Base-by-base conservation (phyloP, 2,113 vertebrate species). In the Centropus bengalensis region DNA sequence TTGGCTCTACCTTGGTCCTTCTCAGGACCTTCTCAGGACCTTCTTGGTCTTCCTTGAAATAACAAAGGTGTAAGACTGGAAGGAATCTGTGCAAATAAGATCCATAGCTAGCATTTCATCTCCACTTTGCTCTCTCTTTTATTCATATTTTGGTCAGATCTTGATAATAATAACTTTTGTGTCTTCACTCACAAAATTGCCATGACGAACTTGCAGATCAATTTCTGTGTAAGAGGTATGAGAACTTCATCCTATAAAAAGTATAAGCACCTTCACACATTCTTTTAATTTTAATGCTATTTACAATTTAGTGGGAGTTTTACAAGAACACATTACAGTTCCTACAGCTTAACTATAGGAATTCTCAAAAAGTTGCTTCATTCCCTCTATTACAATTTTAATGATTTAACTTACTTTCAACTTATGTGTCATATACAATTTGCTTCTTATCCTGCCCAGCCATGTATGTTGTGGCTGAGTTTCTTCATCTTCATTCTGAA, bases 401-500 rank as follows among this genome's bases (percentile, higher is more conserved):
- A 74, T 44, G 19, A 58, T 21, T 60, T 69, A 23, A 17, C 6
- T 47, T 69, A 40, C 24, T 62, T 67, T 75, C 45, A 70, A 4
- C 0, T 42, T 73, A 2, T 1, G 7, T 63, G n/a, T 60, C 3
- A 60, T 64, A 9, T 0, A 2, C 13, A 52, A 12, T 84, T 75
- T 82, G 33, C 12, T 45, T 73, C n/a, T 56, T 67, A 28, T 45
- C 9, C 36, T 70, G 28, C 22, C 27, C 20, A 67, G 2, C 26
- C 20, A 44, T 24, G 12, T 15, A 47, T 78, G 12, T 4, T 1
- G 0, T 30, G 21, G 11, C 7, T 78, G 45, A 22, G 8, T 66
- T 33, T 78, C 26, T 58, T 79, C 12, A 27, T 40, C 11, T 21
- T 32, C 14, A 24, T 49, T 82, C 38, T 75, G 38, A 89, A 30